Percentiles rank a stretch among this genome's conserved stretches.
Evolutionary conservation across 2,797 vertebrate genomes (phyloP).

Genomic region (Myripristis jacobus): DNA sequence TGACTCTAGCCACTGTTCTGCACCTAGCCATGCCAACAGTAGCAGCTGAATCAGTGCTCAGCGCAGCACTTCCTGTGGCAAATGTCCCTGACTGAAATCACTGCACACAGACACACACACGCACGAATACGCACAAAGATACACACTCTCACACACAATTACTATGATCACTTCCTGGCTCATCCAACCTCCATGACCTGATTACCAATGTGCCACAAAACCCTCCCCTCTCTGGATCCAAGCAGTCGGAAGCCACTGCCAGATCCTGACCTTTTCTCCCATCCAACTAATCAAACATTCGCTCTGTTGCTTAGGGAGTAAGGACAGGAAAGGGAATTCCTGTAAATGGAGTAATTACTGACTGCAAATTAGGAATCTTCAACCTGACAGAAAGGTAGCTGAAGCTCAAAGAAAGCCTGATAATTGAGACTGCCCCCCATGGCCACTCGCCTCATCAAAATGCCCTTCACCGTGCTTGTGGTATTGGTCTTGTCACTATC

Average conservation of each 20-base stretch:
- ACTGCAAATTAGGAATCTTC: conserved; percentile 60
- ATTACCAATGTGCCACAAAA: conserved; percentile 57
- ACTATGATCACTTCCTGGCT: conserved; percentile 70
- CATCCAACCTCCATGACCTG: conserved; percentile 58
- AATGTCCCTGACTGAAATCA: conserved; percentile 54
- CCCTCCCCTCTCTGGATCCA: conserved; percentile 35
- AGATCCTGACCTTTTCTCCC: conserved; percentile 65
- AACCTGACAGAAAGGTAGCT: conserved; percentile 54
- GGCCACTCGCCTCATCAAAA: conserved; percentile 46
- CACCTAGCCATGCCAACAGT: conserved; percentile 51
- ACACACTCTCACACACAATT: conserved; percentile 59
- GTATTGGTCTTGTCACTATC: conserved; percentile 28
- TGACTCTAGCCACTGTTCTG: conserved; percentile 55
- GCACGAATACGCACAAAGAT: conserved; percentile 26
- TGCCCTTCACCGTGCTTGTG: conserved; percentile 52
- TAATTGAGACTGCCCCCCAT: conserved; percentile 65
- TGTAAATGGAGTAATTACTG: conserved; percentile 73
- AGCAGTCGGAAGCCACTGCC: conserved; percentile 27
- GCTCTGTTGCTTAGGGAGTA: conserved; percentile 46
- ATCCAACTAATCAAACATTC: conserved; percentile 65
- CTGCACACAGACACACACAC: conserved; percentile 35
- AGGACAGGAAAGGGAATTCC: conserved; percentile 59
- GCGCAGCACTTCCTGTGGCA: conserved; percentile 56
- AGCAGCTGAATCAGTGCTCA: conserved; percentile 62
- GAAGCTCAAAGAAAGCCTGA: conserved; percentile 50